Evolutionary conservation across 2,113 vertebrate genomes (phyloP).

Genomic region (Apodemus speciosus): DNA sequence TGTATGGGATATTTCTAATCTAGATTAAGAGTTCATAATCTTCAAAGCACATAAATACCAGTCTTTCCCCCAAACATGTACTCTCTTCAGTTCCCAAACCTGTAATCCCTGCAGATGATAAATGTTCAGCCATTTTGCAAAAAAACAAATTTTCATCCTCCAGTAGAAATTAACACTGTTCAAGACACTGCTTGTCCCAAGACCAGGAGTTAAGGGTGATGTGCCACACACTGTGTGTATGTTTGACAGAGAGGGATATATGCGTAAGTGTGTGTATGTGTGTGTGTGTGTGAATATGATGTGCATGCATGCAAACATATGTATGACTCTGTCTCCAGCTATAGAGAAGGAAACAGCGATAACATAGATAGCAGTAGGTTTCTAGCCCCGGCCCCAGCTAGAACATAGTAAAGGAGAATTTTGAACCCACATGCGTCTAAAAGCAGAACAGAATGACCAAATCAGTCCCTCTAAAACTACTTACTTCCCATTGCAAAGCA

Average conservation of each 20-base stretch:
- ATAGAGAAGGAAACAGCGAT: conserved; percentile 12
- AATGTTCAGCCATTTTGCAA: not conserved
- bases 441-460: not conserved
- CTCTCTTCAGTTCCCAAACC: not conserved
- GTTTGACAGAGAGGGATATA: not conserved
- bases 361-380: not conserved
- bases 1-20: not conserved
- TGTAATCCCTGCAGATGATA: not conserved
- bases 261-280: not conserved
- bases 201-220: not conserved
- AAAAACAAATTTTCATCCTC: not conserved
- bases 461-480: not conserved
- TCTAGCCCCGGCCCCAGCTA: not conserved
- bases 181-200: not conserved
- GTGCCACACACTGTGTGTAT: not conserved
- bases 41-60: not conserved
- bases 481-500: not conserved
- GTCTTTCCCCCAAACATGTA: not conserved
- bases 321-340: not conserved
- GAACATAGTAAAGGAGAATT: not conserved
- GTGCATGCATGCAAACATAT: not conserved
- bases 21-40: conserved; percentile 28
- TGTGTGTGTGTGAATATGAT: not conserved
- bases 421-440: conserved; percentile 43
- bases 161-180: not conserved